A percentile compares a stretch with the other conserved stretches of the same genome.
phyloP scores from a whole-genome alignment of 2,113 vertebrate species.

The Pholis gunnellus region DNA sequence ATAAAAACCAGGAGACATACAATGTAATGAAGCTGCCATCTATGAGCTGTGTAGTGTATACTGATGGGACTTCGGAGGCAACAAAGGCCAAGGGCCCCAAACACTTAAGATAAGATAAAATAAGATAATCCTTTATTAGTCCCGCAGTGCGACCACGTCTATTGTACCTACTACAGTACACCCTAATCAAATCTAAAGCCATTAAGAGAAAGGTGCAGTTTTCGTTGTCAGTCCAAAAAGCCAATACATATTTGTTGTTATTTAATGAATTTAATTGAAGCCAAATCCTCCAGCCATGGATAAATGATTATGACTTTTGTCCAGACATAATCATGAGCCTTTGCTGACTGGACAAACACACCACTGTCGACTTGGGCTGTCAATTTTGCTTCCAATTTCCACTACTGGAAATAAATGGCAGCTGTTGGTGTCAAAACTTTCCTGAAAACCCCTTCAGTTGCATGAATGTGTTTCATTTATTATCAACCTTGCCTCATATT shows the following conservation, averaged over 20 bases:
- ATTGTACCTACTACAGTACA: too few relatives aligned
- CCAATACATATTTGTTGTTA: neutral
- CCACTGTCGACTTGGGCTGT: neutral
- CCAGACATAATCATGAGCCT: neutral
- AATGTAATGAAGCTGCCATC: too few relatives aligned
- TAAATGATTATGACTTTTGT: neutral
- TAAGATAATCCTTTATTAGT: too few relatives aligned
- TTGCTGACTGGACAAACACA: neutral
- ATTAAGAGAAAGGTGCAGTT: neutral
- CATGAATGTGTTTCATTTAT: neutral
- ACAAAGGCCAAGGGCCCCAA: too few relatives aligned
- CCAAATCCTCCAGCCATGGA: neutral
- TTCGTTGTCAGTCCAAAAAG: neutral
- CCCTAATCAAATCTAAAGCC: neutral
- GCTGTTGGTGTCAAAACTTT: neutral
- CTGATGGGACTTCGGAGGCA: too few relatives aligned
- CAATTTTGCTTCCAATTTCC: conserved; percentile 4
- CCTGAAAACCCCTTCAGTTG: neutral
- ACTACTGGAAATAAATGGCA: neutral
- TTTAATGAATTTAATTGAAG: neutral
- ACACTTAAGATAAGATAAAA: too few relatives aligned
- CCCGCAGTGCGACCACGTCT: too few relatives aligned
- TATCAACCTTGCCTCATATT: neutral
- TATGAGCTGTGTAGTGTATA: too few relatives aligned
- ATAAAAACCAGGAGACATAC: too few relatives aligned